Base-by-base conservation (phyloP, 2,113 vertebrate genomes). In the Geothlypis trichas region DNA sequence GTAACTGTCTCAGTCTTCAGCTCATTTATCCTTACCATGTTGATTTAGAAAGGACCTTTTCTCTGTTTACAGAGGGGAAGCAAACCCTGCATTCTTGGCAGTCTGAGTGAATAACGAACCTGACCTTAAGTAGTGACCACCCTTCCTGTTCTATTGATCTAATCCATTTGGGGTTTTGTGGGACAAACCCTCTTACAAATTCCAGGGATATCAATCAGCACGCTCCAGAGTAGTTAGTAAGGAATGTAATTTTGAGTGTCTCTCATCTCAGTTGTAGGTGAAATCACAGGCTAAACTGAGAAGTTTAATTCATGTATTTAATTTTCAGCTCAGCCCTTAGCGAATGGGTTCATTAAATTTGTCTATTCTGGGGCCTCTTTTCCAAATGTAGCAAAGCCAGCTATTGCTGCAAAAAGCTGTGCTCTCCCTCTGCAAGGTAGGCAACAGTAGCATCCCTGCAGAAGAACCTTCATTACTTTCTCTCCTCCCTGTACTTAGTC, bases 81-180 rank as follows among this genome's bases (percentile, higher is more conserved):
- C 63, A 95, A 95, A 74, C 58, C 33, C 84, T 87, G 61, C 15
- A 13, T 87, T 96, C 73, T 81, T 95, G 81, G 63, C 83, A 81
- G 61, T 81, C 90, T 84, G 75, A 65, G 82, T 69, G 79, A 88
- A 63, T 74, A 86, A 84, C 0, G 19, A 86, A 55, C 30, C 42
- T 79, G 87, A 44, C 63, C 47, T 67, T 55, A 78, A 88, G 68
- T 42, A 74, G 27, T 90, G 76, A 58, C 75, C 75, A 92, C 59
- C 72, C 65, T 94, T 94, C 83, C 79, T 84, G 41, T 73, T 83
- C 51, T 62, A 66, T 74, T 77, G 68, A 76, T 83, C 72, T 90
- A 55, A 81, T 71, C 80, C 31, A 26, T 63, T 89, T 93, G 24
- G 76, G 68, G 57, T 39, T 92, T 77, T 87, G 73, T 84, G 77